phyloP scores from a whole-genome alignment of 2,113 vertebrate genomes.

The Sebastes schlegelii region DNA sequence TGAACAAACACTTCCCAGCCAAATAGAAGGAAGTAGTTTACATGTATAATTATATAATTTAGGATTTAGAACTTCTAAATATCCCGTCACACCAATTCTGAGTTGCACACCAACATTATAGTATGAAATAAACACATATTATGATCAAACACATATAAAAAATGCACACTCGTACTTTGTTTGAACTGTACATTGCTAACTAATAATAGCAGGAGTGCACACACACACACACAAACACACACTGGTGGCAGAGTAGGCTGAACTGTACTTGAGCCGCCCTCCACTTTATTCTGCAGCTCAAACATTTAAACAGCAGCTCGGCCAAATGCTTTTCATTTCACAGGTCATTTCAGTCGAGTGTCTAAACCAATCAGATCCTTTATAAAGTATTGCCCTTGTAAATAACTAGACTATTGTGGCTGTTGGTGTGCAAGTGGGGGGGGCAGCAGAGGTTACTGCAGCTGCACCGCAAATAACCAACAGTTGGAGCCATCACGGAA shows the following conservation, averaged over 20 bases:
- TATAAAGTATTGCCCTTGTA: slow-evolving; percentile 58
- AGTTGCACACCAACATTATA: neutral
- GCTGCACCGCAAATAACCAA: slow-evolving; percentile 26
- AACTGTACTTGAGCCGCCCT: slow-evolving; percentile 49
- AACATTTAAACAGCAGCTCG: slow-evolving; percentile 75
- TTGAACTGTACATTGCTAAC: neutral
- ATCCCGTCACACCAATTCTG: neutral
- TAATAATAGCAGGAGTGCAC: neutral
- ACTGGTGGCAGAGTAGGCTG: slow-evolving; percentile 4
- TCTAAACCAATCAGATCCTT: slow-evolving; percentile 79
- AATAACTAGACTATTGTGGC: slow-evolving; percentile 44
- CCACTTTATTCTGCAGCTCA: slow-evolving; percentile 75
- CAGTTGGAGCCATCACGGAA: slow-evolving; percentile 10
- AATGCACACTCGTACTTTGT: neutral
- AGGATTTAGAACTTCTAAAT: neutral
- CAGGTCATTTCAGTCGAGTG: slow-evolving; percentile 80
- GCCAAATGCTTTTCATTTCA: slow-evolving; percentile 81
- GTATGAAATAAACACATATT: neutral
- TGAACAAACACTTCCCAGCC: too few species aligned
- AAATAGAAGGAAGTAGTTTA: too few species aligned
- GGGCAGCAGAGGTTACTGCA: neutral
- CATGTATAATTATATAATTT: neutral
- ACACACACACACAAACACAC: slow-evolving; percentile 6
- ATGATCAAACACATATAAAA: neutral
- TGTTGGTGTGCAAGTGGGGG: too few species aligned